These are phyloP conservation scores for Stictocephala bisonia DNA, from an alignment of 2,888 invertebrate genomes.

Conservation along the genomic window DNA sequence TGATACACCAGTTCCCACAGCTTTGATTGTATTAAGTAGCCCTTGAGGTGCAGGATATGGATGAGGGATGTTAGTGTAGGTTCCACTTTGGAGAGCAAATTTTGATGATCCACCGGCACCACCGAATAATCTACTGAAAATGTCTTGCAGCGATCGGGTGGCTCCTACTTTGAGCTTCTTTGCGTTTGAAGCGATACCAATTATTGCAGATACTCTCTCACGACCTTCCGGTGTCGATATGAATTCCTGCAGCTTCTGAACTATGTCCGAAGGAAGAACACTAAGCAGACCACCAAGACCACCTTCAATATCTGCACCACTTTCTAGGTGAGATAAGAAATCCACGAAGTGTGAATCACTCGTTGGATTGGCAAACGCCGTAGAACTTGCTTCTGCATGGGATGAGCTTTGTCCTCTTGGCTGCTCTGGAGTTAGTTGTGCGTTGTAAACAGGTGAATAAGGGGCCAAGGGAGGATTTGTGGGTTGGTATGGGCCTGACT, in stretches of 20 bases:
- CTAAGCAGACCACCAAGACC: slow-evolving; percentile 7
- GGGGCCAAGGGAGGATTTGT: background rate
- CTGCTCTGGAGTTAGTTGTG: background rate
- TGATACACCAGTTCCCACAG: slow-evolving; percentile 35
- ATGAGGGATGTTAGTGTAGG: slow-evolving; percentile 41
- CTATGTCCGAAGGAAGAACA: slow-evolving; percentile 31
- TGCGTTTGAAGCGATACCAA: slow-evolving; percentile 33
- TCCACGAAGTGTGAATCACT: background rate
- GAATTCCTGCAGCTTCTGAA: slow-evolving; percentile 14
- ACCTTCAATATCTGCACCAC: background rate
- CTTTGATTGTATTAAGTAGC: slow-evolving; percentile 35
- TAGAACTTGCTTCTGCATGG: background rate
- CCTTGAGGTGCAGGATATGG: slow-evolving; percentile 45
- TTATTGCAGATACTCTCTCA: slow-evolving; percentile 21
- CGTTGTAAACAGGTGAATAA: background rate
- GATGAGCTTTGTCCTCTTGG: background rate
- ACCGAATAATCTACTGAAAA: slow-evolving; percentile 27
- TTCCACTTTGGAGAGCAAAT: slow-evolving; percentile 38
- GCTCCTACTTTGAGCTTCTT: slow-evolving; percentile 34
- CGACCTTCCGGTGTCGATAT: slow-evolving; percentile 35
- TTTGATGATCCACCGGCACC: slow-evolving; percentile 31
- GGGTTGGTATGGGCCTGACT: background rate
- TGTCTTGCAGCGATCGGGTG: slow-evolving; percentile 16
- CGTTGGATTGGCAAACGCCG: background rate
- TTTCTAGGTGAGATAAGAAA: background rate